Percentiles rank a stretch among this genome's conserved stretches.
Conservation (phyloP, 2,113 vertebrate species). For the Gulo gulo region DNA sequence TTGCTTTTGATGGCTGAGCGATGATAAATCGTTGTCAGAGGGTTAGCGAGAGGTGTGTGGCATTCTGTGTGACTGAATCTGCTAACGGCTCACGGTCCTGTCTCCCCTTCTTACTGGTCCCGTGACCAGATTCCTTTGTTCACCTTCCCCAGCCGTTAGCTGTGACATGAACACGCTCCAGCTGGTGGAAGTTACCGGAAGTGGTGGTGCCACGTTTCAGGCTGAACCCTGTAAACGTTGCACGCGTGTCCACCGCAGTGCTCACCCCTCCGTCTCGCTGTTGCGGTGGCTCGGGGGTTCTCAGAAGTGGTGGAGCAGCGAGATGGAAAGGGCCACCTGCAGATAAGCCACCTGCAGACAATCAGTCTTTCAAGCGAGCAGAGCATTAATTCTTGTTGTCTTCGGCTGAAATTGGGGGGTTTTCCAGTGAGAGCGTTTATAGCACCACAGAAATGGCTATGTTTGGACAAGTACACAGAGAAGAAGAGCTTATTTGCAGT, state of each 20-base stretch:
- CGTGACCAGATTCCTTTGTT: not conserved
- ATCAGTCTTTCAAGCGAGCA: not conserved
- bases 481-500: not conserved
- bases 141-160: not conserved
- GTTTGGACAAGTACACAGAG: not conserved
- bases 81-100: not conserved
- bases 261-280: accelerated
- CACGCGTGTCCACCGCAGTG: too few relatives aligned
- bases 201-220: not conserved
- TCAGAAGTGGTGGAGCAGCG: not conserved
- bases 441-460: not conserved
- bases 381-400: not conserved
- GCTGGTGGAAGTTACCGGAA: not conserved
- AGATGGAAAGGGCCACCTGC: not conserved
- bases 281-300: not conserved
- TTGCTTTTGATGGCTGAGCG: not conserved
- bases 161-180: not conserved
- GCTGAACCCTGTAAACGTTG: not conserved
- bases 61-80: not conserved
- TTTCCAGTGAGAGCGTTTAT: not conserved
- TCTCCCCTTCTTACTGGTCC: not conserved
- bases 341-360: not conserved
- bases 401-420: not conserved
- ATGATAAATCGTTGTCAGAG: not conserved
- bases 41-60: not conserved